These are phyloP conservation scores for Phyto melanocephala DNA, from an alignment of 2,888 invertebrate species.

Conservation along the genomic window DNA sequence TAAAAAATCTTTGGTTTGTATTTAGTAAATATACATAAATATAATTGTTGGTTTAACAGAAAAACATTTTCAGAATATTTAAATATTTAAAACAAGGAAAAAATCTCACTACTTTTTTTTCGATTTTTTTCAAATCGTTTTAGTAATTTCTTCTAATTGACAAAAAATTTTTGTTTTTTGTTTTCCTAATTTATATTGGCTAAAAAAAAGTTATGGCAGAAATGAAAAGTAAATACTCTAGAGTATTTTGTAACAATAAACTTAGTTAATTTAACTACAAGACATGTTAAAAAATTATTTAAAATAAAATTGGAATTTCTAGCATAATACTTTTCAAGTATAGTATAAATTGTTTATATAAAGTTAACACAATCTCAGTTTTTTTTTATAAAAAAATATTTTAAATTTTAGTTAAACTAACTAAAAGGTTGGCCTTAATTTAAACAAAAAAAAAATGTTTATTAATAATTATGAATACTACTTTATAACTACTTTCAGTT, in stretches of 20 bases:
- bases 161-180: constrained; percentile 15
- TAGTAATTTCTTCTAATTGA: constrained; percentile 33
- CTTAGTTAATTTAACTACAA: constrained; percentile 67
- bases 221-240: constrained; percentile 24
- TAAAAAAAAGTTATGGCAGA: constrained; percentile 56
- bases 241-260: constrained; percentile 55
- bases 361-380: constrained; percentile 51
- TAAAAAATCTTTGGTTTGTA: constrained; percentile 51
- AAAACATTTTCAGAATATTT: constrained; percentile 64
- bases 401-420: constrained; percentile 44
- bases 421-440: constrained; percentile 45
- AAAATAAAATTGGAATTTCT: constrained; percentile 67
- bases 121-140: not conserved
- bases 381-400: constrained; percentile 24
- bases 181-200: not conserved
- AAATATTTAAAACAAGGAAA: constrained; percentile 33
- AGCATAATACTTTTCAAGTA: constrained; percentile 68
- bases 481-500: constrained; percentile 52
- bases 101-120: constrained; percentile 41
- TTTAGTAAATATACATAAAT: not conserved
- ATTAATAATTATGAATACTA: constrained; percentile 54
- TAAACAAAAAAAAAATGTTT: constrained; percentile 39
- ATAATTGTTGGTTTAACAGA: not conserved
- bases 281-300: constrained; percentile 65
- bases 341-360: constrained; percentile 26